Evolutionary conservation across 2,888 invertebrate genomes (phyloP).

Genomic region (Shargacucullia verbasci): DNA sequence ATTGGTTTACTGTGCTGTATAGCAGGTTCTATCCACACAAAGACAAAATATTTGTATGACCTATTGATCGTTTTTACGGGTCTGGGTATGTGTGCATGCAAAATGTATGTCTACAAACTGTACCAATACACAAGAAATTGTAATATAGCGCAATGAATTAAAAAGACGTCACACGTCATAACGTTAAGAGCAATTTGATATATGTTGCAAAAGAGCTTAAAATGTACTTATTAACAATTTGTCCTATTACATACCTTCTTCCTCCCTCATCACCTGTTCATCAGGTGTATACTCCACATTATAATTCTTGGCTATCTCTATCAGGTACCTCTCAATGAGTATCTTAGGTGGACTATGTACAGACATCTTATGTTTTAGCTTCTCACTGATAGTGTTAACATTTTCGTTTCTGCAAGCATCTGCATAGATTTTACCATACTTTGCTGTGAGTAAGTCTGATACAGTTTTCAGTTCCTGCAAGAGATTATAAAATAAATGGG

Average conservation of each 20-base stretch:
- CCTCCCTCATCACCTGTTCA: slow-evolving; percentile 95
- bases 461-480: slow-evolving; percentile 92
- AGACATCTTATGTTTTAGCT: slow-evolving; percentile 97
- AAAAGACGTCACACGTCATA: no score
- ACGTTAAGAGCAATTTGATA: no score
- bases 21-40: no score
- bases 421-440: slow-evolving; percentile 98
- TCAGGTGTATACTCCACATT: slow-evolving; percentile 98
- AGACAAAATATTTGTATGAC: no score
- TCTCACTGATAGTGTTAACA: slow-evolving; percentile 95
- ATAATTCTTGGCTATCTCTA: slow-evolving; percentile 98
- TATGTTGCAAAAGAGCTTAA: no score
- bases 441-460: slow-evolving; percentile 95
- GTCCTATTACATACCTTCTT: slow-evolving; percentile 84
- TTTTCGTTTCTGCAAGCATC: slow-evolving; percentile 96
- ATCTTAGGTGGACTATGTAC: slow-evolving; percentile 98
- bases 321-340: slow-evolving; percentile 97
- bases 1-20: no score
- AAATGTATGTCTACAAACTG: no score
- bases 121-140: no score
- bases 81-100: no score
- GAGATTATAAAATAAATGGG: not conserved
- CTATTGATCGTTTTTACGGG: no score
- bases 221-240: not conserved
- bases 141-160: no score